Evolutionary conservation across 2,888 invertebrate species (phyloP).

Genomic region (Agonopterix alstromeriana): DNA sequence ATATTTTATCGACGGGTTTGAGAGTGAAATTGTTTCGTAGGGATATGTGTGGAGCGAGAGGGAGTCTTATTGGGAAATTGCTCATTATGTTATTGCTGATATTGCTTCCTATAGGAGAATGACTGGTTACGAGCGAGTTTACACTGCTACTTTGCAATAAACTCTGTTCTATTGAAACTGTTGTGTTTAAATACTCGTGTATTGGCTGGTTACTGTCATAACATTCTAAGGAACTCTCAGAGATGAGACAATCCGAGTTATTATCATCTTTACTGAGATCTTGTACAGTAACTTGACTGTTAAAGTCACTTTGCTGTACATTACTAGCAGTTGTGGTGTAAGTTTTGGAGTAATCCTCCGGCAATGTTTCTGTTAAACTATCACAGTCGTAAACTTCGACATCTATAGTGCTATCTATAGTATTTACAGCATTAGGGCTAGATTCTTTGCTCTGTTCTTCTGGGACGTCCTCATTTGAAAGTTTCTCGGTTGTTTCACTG

Average conservation of each 20-base stretch:
- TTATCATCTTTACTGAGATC: slow-evolving; percentile 59
- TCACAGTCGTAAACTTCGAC: slow-evolving; percentile 67
- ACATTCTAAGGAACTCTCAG: slow-evolving; percentile 51
- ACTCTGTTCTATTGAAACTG: slow-evolving; percentile 49
- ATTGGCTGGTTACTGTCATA: slow-evolving; percentile 46
- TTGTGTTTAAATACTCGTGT: slow-evolving; percentile 49
- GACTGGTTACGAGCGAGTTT: slow-evolving; percentile 42
- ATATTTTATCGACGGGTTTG: slow-evolving; percentile 57
- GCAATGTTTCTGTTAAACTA: slow-evolving; percentile 50
- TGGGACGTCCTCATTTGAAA: slow-evolving; percentile 20
- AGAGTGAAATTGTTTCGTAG: slow-evolving; percentile 54
- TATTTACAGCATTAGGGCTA: slow-evolving; percentile 37
- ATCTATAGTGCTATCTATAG: slow-evolving; percentile 48
- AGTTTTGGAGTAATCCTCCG: slow-evolving; percentile 49
- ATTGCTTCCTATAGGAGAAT: slow-evolving; percentile 40
- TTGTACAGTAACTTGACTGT: slow-evolving; percentile 38
- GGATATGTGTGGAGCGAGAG: slow-evolving; percentile 45
- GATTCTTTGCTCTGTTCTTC: slow-evolving; percentile 32
- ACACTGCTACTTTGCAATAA: slow-evolving; percentile 46
- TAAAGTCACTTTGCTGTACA: slow-evolving; percentile 34
- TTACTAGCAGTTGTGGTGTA: slow-evolving; percentile 40
- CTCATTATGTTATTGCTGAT: slow-evolving; percentile 58
- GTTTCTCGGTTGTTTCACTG: slow-evolving; percentile 37
- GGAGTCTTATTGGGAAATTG: slow-evolving; percentile 61
- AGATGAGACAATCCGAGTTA: slow-evolving; percentile 58